Conservation (phyloP, 92 coral and sea anemone species). For the Pocillopora meandrina region DNA sequence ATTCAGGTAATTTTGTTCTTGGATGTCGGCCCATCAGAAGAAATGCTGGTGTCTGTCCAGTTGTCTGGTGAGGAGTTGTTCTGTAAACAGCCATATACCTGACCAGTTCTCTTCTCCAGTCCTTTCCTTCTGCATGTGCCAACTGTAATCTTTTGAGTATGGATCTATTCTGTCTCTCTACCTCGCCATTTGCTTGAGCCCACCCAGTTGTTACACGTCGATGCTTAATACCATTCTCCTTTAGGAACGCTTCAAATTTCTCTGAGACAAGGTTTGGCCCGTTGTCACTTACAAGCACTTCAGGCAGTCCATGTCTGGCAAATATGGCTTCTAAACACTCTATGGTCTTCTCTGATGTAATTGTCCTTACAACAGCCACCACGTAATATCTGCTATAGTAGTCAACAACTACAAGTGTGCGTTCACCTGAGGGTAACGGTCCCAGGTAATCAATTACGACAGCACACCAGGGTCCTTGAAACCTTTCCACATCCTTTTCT, state of each 20-base stretch:
- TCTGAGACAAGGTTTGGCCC: no score
- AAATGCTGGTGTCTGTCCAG: no score
- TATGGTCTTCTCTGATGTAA: not conserved
- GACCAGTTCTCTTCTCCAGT: no score
- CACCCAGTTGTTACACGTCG: not conserved
- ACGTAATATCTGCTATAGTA: no score
- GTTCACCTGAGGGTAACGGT: conserved; percentile 32
- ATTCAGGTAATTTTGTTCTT: no score
- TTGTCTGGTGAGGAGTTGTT: no score
- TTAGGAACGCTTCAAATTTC: no score
- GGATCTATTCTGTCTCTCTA: not conserved
- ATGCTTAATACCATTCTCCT: no score
- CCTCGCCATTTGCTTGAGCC: not conserved
- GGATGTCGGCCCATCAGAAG: no score
- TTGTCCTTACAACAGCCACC: no score
- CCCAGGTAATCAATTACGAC: not conserved
- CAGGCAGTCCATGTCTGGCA: not conserved
- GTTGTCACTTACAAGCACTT: not conserved
- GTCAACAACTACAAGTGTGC: not conserved
- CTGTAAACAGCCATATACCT: no score
- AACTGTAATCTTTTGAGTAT: not conserved
- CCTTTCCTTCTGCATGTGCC: no score
- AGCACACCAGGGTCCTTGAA: conserved; percentile 25
- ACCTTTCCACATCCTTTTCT: conserved; percentile 28
- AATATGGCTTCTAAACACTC: conserved; percentile 15